A percentile compares a stretch with the other conserved stretches of the same genome.
Evolutionary conservation across 2,113 vertebrate genomes (phyloP).

Genomic region (Butorides virescens): DNA sequence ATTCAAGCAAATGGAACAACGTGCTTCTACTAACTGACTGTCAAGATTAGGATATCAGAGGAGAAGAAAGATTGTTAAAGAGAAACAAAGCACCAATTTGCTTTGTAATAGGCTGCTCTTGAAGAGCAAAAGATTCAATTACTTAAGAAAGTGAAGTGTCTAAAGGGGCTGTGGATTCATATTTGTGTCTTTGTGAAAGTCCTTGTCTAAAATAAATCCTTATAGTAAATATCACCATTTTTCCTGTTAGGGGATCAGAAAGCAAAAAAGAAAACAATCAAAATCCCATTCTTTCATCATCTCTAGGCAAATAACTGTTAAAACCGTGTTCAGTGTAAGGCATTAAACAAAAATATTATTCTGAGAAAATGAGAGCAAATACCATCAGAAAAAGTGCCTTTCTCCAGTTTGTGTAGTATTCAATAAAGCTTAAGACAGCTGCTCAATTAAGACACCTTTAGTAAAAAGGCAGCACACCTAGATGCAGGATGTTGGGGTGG

Average conservation of each 20-base stretch:
- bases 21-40: constrained; percentile 15
- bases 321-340: neutral
- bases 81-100: constrained; percentile 46
- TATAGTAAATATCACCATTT: neutral
- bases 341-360: neutral
- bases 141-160: neutral
- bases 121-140: constrained; percentile 24
- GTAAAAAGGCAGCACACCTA: neutral
- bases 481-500: neutral
- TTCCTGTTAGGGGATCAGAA: neutral
- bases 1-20: constrained; percentile 31
- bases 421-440: neutral
- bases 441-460: neutral
- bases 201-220: neutral
- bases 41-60: constrained; percentile 30
- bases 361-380: neutral
- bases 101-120: neutral
- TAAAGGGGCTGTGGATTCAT: neutral
- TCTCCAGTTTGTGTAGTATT: neutral
- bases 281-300: neutral
- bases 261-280: neutral
- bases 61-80: constrained; percentile 9
- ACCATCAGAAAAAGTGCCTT: neutral
- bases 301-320: neutral
- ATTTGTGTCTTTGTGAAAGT: constrained; percentile 11